Evolutionary conservation across 1,140 invertebrate genomes (phyloP), one percentile per base, ranked within the genome.

Genomic region (Neodiprion pinetum): DNA sequence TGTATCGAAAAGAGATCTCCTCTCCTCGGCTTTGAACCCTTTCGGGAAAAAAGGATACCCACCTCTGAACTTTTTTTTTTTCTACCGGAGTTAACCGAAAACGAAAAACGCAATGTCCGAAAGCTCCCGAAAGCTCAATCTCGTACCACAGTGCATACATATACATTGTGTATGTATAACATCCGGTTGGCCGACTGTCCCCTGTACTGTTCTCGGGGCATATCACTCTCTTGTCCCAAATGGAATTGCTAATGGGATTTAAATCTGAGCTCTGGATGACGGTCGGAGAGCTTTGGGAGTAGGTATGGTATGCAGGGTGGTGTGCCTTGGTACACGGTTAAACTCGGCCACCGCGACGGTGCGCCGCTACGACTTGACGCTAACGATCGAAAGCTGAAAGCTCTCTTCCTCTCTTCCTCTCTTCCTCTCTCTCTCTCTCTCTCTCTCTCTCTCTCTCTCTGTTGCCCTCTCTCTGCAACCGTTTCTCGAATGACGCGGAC

Each of bases 201-300:
- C 9, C 28, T 40, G 53, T 61, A 2, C 53, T 61, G 53, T 12
- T 61, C 11, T 61, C 53, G 11, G n/a, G 53, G 53, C 53, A 61
- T 61, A 61, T 61, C 53, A 9, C 11, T 61, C 53, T 61, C 53
- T 8, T 17, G 53, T 14, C 53, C 53, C 53, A 61, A 61, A 61
- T 61, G 53, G 53, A 61, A 61, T 61, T 61, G 53, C 53, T 61
- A 61, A 61, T 61, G 53, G 53, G 53, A 61, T 61, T 61, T 61
- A 61, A 61, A 61, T 61, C 53, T 61, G 53, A 61, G 53, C 53
- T 40, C 28, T 61, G 53, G 53, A 61, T 61, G 53, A 61, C 53
- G 53, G 53, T 61, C 53, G 28, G 28, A 61, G 53, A 61, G 53
- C n/a, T 17, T 61, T 12, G 53, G 11, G 11, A 14, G 11, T 12